A percentile compares a stretch with the other conserved stretches of the same genome.
These are phyloP conservation scores for Festucalex cinctus DNA, from an alignment of 2,113 vertebrate species.

Conservation along the genomic window DNA sequence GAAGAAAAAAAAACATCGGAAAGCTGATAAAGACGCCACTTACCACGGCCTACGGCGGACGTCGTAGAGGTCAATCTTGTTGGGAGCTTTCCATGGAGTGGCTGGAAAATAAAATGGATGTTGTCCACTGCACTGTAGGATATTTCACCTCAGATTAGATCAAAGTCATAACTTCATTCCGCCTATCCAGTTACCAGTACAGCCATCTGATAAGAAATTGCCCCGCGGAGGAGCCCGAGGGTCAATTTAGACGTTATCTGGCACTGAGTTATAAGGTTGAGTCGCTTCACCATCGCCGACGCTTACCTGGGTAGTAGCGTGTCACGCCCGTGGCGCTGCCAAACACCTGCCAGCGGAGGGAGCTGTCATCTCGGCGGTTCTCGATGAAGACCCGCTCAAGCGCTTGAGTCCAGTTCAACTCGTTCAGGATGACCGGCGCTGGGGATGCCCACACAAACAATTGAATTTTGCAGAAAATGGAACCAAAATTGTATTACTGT, in stretches of 20 bases:
- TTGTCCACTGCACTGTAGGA: conserved; percentile 25
- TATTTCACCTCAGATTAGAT: conserved; percentile 59
- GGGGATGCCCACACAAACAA: conserved; percentile 4
- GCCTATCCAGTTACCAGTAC: conserved; percentile 47
- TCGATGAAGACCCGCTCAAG: conserved; percentile 92
- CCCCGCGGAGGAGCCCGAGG: conserved; percentile 42
- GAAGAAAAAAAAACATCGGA: not conserved
- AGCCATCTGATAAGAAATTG: conserved; percentile 63
- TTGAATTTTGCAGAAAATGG: too few species aligned
- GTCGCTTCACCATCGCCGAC: conserved; percentile 7
- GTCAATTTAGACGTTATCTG: conserved; percentile 67
- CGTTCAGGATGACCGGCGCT: conserved; percentile 94
- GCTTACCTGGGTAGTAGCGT: conserved; percentile 91
- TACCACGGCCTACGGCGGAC: conserved; percentile 95
- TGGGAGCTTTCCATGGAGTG: conserved; percentile 90
- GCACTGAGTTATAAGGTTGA: conserved; percentile 36
- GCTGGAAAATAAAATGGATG: conserved; percentile 70
- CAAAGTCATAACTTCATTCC: conserved; percentile 62
- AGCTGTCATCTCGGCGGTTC: conserved; percentile 88
- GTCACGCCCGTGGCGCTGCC: conserved; percentile 96
- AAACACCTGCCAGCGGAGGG: conserved; percentile 95
- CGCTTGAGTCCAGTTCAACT: conserved; percentile 94
- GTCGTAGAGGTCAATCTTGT: conserved; percentile 97
- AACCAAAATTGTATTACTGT: too few species aligned
- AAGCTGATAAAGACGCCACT: conserved; percentile 47